Evolutionary conservation across 2,888 invertebrate genomes (phyloP).

Genomic region (Xestia sexstrigata): DNA sequence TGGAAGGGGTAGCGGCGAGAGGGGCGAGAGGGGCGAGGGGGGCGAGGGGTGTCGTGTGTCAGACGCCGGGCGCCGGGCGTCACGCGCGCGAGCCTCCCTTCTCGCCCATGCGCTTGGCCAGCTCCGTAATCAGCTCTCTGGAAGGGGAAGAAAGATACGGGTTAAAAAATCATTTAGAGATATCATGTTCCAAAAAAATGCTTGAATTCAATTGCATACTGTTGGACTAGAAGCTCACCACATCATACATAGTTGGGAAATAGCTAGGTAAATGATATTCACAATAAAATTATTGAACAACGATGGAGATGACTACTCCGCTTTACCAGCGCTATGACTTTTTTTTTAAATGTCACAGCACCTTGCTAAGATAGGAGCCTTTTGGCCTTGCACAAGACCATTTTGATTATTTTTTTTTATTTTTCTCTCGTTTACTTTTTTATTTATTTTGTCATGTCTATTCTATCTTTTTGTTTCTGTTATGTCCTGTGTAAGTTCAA

Average conservation of each 20-base stretch:
- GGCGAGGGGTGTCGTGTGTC: slow-evolving; percentile 63
- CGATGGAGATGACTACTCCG: not conserved
- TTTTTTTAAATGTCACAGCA: no score
- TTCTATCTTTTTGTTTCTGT: no score
- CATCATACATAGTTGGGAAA: not conserved
- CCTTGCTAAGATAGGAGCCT: no score
- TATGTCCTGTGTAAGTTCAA: no score
- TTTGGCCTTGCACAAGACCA: no score
- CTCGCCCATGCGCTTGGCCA: slow-evolving; percentile 86
- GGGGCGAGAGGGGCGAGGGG: not conserved
- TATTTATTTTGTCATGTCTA: no score
- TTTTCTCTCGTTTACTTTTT: no score
- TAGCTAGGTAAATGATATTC: not conserved
- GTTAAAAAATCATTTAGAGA: not conserved
- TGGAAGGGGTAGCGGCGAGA: not conserved
- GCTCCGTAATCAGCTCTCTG: slow-evolving; percentile 86
- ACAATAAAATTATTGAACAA: not conserved
- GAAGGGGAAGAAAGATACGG: slow-evolving; percentile 80
- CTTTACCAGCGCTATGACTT: no score
- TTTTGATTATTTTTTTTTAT: no score
- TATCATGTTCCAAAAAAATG: not conserved
- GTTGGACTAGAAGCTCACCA: not conserved
- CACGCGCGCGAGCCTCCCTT: slow-evolving; percentile 76
- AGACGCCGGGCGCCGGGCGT: slow-evolving; percentile 73
- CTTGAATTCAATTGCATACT: not conserved